Conservation (phyloP, 2,888 invertebrate species). For the Halictus ligatus region DNA sequence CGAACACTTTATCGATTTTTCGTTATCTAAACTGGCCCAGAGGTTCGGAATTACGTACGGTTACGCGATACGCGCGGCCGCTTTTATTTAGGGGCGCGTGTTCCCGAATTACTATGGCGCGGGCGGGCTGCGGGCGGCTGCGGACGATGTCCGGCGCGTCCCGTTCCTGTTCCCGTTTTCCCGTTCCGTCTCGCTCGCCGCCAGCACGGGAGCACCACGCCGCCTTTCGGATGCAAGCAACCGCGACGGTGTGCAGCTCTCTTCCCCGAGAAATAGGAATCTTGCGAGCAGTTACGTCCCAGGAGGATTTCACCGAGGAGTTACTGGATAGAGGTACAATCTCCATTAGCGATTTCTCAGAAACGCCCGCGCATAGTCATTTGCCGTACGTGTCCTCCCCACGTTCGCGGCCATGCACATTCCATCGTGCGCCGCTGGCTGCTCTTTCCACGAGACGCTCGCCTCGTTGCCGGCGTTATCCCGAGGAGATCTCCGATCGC, state of each 20-base stretch:
- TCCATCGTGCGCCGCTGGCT: slow-evolving; percentile 9
- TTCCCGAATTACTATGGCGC: slow-evolving; percentile 52
- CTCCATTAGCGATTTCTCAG: slow-evolving; percentile 75
- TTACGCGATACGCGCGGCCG: slow-evolving; percentile 22
- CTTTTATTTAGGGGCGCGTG: slow-evolving; percentile 43
- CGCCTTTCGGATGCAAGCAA: background rate
- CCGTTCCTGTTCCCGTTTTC: background rate
- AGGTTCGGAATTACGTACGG: slow-evolving; percentile 39
- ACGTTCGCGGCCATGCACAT: slow-evolving; percentile 50
- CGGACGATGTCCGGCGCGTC: background rate
- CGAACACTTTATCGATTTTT: slow-evolving; percentile 54
- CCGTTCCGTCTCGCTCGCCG: background rate
- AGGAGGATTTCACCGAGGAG: slow-evolving; percentile 61
- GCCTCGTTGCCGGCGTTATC: slow-evolving; percentile 62
- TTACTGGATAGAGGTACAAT: slow-evolving; percentile 70
- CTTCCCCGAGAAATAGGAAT: slow-evolving; percentile 56
- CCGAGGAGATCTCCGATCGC: slow-evolving; percentile 64
- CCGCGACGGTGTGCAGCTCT: background rate
- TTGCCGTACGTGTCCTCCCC: slow-evolving; percentile 62
- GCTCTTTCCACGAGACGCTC: slow-evolving; percentile 31
- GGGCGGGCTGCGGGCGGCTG: background rate
- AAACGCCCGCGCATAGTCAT: slow-evolving; percentile 64
- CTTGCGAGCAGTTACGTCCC: slow-evolving; percentile 69
- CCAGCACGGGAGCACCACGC: background rate
- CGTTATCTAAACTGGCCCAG: slow-evolving; percentile 47